Base-by-base conservation (phyloP, 2,113 vertebrate genomes). In the Pogonocichla stellata region DNA sequence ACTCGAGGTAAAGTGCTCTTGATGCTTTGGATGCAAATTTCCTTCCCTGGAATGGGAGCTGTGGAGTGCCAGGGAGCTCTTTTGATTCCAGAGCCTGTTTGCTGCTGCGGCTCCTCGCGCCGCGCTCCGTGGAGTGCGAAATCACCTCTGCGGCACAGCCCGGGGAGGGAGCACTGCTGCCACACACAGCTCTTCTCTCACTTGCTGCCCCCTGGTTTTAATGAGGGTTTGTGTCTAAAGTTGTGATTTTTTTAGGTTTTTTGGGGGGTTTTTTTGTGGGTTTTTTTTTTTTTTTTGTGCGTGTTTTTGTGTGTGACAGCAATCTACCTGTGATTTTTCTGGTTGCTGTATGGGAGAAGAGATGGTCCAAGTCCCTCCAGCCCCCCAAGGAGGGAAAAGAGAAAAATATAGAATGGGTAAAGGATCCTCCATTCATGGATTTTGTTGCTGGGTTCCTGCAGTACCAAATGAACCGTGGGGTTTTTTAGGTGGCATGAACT, bases 1-100 rank as follows among this genome's bases (percentile, higher is more conserved):
- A 64, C 89, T 54, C 93, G 2, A 34, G 29, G 34, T 94, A 24
- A 79, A 93, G 83, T 29, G 91, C 88, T 93, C 90, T 72, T 2
- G 89, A 48, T 33, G 87, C 79, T 75, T 65, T 28, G 86, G 94
- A 93, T 93, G 91, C 89, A 93, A 81, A 94, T 89, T 65, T n/a
- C 53, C 66, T 58, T 8, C 19, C 73, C 80, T 5, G 33, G 15
- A 51, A 48, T 1, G 56, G 88, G 83, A 58, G 6, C 79, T 11
- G 82, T 78, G 31, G 48, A 43, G 61, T 19, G 56, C 53, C 7
- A 86, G 74, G 34, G n/a, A 88, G 94, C 74, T 75, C 86, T 64
- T 72, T 53, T 57, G 88, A 45, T 90, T 75, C 18, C 74, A 2
- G 43, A 11, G 57, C 57, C 92, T 22, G 84, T 56, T 66, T 19